Percentiles rank a stretch among this genome's conserved stretches.
Conservation (phyloP, 2,113 vertebrate species). For the Perognathus longimembris region DNA sequence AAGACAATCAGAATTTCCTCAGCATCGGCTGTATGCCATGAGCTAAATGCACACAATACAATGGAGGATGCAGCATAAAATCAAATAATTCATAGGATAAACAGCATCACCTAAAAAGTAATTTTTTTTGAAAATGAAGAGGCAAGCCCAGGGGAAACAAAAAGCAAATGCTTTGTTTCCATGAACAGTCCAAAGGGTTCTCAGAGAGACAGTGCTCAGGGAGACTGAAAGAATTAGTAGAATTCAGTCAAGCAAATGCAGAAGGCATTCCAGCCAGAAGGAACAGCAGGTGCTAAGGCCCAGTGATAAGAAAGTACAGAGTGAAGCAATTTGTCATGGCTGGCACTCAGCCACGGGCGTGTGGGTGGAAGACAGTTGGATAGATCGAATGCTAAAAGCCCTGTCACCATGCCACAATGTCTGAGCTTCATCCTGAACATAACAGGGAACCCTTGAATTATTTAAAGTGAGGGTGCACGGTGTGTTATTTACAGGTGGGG, state of each 20-base stretch:
- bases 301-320: neutral
- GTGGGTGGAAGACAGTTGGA: neutral
- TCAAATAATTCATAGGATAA: neutral
- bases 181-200: neutral
- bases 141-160: neutral
- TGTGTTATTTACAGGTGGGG: neutral
- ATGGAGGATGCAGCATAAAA: neutral
- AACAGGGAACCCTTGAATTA: neutral
- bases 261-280: conserved; percentile 21
- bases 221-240: neutral
- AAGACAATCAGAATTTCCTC: neutral
- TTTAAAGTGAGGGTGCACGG: conserved; percentile 1
- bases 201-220: neutral
- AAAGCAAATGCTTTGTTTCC: neutral
- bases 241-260: conserved; percentile 13
- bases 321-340: neutral
- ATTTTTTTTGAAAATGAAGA: neutral
- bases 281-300: conserved; percentile 20
- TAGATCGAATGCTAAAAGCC: conserved; percentile 30
- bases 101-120: neutral
- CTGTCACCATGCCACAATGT: neutral
- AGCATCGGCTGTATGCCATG: neutral
- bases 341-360: neutral
- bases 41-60: neutral
- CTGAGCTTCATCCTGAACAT: conserved; percentile 47